Base-by-base conservation (phyloP, 1,140 invertebrate species). In the Cecropterus lyciades region DNA sequence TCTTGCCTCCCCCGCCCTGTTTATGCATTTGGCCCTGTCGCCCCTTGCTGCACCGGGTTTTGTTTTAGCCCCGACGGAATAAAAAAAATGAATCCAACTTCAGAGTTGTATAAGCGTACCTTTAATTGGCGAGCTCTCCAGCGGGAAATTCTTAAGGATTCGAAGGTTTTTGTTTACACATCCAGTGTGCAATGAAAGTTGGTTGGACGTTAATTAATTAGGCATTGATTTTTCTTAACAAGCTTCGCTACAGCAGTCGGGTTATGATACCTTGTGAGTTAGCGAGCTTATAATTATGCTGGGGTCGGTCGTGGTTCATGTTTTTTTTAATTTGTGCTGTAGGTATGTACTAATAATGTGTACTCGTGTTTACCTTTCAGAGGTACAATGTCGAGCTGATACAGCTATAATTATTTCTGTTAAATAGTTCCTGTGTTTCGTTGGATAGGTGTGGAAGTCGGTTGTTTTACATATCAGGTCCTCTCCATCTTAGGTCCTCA, bases 1-100 rank as follows among this genome's bases (percentile, higher is more conserved):
- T 85, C 82, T 82, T 82, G 69, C 84, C 79, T 69, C 84, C 81
- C 81, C 73, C 67, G 59, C 76, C 72, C 76, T 77, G 63, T 72
- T 79, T 77, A 80, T 80, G 79, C 79, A 80, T 73, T 72, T 73
- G 65, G 63, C 72, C 79, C 69, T 72, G 59, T 76, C 79, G 69
- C 72, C 73, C 77, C 71, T 40, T 63, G 63, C 60, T 84, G 84
- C 84, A 86, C 68, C 72, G 72, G 68, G 70, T 79, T 77, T 77
- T 77, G 72, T 76, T 77, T 74, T 69, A 69, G 60, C 67, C 40
- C 57, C 57, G 66, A 53, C 67, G 71, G 69, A 67, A 70, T 76
- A 79, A 77, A 79, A n/a, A 76, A 79, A 79, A 80, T 75, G 69
- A 75, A 48, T 79, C 71, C 68, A 69, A 79, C 76, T 76, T 57